phyloP scores from a whole-genome alignment of 2,113 vertebrate genomes.

The Struthio camelus region DNA sequence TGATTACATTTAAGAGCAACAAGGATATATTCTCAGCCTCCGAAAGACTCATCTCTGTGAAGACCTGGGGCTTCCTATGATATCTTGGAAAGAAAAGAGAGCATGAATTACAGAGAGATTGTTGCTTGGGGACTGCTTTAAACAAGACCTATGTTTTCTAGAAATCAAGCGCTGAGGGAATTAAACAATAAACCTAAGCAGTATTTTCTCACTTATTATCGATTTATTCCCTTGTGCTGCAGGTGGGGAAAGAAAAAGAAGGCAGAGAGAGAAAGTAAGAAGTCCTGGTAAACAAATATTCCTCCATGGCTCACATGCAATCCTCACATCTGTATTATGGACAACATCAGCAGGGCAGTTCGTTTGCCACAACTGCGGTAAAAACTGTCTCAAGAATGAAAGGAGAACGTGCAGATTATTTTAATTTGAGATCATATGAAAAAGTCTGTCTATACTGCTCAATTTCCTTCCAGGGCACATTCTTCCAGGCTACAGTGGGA shows the following conservation, averaged over 20 bases:
- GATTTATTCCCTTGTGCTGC: conserved; percentile 5
- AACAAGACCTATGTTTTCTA: conserved; percentile 47
- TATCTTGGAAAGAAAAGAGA: background rate
- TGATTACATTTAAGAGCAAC: background rate
- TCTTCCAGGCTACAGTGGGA: background rate
- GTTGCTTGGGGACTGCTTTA: conserved; percentile 44
- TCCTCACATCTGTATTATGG: background rate
- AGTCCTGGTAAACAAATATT: background rate
- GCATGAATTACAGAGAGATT: conserved; percentile 10
- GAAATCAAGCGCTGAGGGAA: conserved; percentile 43
- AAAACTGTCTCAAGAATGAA: background rate
- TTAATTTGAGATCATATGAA: background rate
- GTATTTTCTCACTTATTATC: conserved; percentile 50
- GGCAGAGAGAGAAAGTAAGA: background rate
- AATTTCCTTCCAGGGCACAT: background rate
- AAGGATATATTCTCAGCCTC: background rate
- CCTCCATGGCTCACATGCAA: background rate
- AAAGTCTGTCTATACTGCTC: background rate
- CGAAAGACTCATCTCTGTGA: background rate
- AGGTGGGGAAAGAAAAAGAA: background rate
- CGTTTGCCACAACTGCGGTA: accelerated
- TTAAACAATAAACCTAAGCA: conserved; percentile 47
- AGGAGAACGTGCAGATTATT: background rate
- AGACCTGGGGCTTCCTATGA: background rate
- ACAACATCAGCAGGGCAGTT: background rate